Base-by-base conservation (phyloP, 2,888 invertebrate species). In the Gnatocerus cornutus region DNA sequence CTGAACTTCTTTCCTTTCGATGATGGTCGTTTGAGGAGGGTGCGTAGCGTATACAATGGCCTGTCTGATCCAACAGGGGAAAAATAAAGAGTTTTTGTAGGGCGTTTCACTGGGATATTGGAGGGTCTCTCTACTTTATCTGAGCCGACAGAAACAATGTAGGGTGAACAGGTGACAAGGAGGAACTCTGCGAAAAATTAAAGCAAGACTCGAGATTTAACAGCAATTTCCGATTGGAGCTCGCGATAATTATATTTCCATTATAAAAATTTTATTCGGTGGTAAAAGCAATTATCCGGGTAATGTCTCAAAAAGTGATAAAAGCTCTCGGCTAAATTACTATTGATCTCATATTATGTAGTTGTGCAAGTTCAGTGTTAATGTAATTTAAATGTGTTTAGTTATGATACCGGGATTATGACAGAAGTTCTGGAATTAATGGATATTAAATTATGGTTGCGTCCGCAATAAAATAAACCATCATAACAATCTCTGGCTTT, bases 321-420 rank as follows among this genome's bases (percentile, higher is more conserved):
- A 61, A 48, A 50, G 37, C 48, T 10, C 37, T n/a, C 4, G 12
- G 12, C 39, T 30, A 50, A 61, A 61, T 61, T 48, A 61, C 48
- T 59, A 67, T 66, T 59, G 66, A 66, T 66, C 39, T 8, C 29
- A 14, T 29, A 66, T 30, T 50, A 59, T 58, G 56, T 46, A 16
- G 58, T 50, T 39, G 67, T 59, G 59, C 45, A 67, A 67, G 27
- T 37, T 66, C 43, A 33, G 43, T 59, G 59, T 59, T 59, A 59
- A 59, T 67, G 67, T 41, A 43, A 59, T 67, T 59, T 52, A 67
- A 67, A 67, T 67, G 58, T 59, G 67, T 67, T 67, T 67, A 67
- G 61, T 61, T 61, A 61, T 61, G 61, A 61, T 61, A 61, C 39
- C 12, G 27, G 48, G 50, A 61, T 61, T 61, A 61, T 61, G 61